These are phyloP conservation scores for Oreonectes daqikongensis DNA, from an alignment of 2,797 vertebrate genomes.

Conservation along the genomic window DNA sequence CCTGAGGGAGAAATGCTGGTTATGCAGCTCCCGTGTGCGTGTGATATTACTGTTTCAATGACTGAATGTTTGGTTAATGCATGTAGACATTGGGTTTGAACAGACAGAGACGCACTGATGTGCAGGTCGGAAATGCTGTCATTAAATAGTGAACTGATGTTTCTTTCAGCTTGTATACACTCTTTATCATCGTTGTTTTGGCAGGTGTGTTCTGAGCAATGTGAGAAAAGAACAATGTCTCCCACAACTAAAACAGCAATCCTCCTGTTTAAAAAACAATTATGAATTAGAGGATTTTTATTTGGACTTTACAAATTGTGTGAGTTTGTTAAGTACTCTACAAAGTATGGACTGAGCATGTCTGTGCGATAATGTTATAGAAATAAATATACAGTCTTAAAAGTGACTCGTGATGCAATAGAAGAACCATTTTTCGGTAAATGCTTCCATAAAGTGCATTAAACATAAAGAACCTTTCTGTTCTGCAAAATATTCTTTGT, in stretches of 20 bases:
- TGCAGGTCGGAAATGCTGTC: slow-evolving; percentile 62
- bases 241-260: slow-evolving; percentile 32
- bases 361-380: too few species aligned
- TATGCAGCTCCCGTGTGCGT: slow-evolving; percentile 68
- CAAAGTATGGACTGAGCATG: neutral
- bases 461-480: too few species aligned
- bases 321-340: neutral
- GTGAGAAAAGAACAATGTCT: slow-evolving; percentile 26
- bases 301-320: neutral
- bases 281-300: neutral
- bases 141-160: slow-evolving; percentile 48
- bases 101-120: slow-evolving; percentile 53
- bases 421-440: too few species aligned
- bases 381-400: too few species aligned
- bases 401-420: too few species aligned
- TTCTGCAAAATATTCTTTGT: too few species aligned
- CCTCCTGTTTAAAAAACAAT: slow-evolving; percentile 9
- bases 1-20: slow-evolving; percentile 54
- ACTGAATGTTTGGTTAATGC: slow-evolving; percentile 63
- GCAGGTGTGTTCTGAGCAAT: slow-evolving; percentile 37
- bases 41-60: slow-evolving; percentile 79
- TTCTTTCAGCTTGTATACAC: slow-evolving; percentile 61
- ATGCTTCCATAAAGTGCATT: too few species aligned
- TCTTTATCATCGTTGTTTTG: neutral
- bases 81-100: slow-evolving; percentile 62